These are phyloP conservation scores for Megaustenia siamemsis DNA, from an alignment of 2,888 invertebrate species.

Conservation along the genomic window DNA sequence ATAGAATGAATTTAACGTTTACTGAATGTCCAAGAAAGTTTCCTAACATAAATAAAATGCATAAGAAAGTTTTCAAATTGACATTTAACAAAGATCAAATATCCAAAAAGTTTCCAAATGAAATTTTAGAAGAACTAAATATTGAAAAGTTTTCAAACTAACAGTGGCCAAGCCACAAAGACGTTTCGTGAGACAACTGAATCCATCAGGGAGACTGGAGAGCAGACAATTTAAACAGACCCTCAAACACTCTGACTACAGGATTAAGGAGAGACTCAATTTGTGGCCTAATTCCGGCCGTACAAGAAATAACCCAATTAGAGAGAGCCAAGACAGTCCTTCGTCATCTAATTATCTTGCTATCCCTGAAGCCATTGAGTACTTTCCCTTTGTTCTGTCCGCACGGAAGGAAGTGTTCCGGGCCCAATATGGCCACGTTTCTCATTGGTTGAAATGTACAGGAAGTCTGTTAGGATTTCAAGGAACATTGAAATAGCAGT, in stretches of 20 bases:
- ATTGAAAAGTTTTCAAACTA: background rate
- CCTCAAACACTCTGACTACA: background rate
- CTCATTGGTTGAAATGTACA: background rate
- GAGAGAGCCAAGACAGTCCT: conserved; percentile 7
- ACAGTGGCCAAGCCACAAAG: background rate
- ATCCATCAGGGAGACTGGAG: background rate
- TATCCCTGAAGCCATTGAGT: conserved; percentile 19
- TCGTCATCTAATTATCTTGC: conserved; percentile 40
- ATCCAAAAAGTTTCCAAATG: background rate
- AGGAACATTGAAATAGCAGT: too few species aligned
- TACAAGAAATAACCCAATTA: conserved; percentile 36
- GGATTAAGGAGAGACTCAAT: conserved; percentile 10
- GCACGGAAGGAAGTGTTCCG: too few species aligned
- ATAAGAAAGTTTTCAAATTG: too few species aligned
- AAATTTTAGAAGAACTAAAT: background rate
- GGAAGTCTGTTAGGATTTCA: background rate
- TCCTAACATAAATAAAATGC: background rate
- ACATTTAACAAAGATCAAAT: background rate
- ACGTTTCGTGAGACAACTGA: background rate
- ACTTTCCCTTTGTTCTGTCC: conserved; percentile 4
- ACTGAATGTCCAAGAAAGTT: too few species aligned
- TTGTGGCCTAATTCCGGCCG: background rate
- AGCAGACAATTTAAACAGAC: background rate
- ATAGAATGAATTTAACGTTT: too few species aligned
- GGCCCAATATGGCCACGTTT: background rate